Conservation (phyloP, 2,797 vertebrate species). For the Lycodopsis pacificus region DNA sequence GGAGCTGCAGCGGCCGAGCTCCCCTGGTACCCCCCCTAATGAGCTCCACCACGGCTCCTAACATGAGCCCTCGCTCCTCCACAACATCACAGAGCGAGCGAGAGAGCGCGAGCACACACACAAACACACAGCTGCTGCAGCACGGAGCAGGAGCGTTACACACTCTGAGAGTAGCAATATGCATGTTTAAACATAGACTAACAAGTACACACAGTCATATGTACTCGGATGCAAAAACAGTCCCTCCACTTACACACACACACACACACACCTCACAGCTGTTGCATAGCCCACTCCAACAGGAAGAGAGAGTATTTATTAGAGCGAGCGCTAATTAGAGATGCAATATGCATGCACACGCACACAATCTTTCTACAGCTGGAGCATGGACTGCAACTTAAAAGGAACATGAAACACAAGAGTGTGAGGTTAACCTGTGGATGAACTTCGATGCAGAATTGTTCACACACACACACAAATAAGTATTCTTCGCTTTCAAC, state of each 20-base stretch:
- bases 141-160: slow-evolving; percentile 16
- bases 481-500: rapidly evolving
- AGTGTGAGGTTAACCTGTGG: slow-evolving; percentile 3
- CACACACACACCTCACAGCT: slow-evolving; percentile 48
- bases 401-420: slow-evolving; percentile 18
- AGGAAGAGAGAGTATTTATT: slow-evolving; percentile 30
- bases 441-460: neutral
- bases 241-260: neutral
- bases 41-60: slow-evolving; percentile 75
- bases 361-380: slow-evolving; percentile 24
- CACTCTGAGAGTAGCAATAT: slow-evolving; percentile 37
- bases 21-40: slow-evolving; percentile 76
- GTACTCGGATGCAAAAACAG: slow-evolving; percentile 39
- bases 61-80: slow-evolving; percentile 62
- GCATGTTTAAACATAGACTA: slow-evolving; percentile 62
- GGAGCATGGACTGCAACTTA: slow-evolving; percentile 9
- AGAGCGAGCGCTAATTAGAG: slow-evolving; percentile 24
- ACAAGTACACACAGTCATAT: slow-evolving; percentile 36
- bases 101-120: slow-evolving; percentile 17
- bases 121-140: slow-evolving; percentile 49
- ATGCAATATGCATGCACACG: slow-evolving; percentile 53
- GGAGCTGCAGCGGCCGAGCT: slow-evolving; percentile 60
- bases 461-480: neutral
- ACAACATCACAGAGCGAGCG: slow-evolving; percentile 63
- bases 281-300: slow-evolving; percentile 43